Evolutionary conservation across 2,113 vertebrate species (phyloP), one percentile per base, ranked within the genome.

Genomic region (Oncorhynchus clarkii): DNA sequence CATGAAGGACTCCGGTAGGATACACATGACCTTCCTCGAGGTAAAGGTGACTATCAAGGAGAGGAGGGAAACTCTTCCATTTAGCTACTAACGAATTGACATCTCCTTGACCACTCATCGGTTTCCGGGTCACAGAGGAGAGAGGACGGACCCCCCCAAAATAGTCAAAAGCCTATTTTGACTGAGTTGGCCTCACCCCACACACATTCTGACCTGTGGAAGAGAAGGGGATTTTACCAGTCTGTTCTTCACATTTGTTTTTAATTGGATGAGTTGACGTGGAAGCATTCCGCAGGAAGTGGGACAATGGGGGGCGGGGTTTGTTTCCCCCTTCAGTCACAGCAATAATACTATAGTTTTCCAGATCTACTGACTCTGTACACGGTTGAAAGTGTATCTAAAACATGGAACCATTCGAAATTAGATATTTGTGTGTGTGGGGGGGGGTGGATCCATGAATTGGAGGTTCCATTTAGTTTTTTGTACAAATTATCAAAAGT

Each of bases 311-410:
- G 34, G 49, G 11, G 11, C 13, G 13, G 12, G 12, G 49, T 71
- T 77, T 75, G 49, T 71, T 71, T 81, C 80, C 24, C 0, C 57
- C 75, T 77, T 79, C 31, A 73, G 78, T 71, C 72, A 13, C 14
- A 84, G 87, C 87, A 90, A 88, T 90, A 90, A 88, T 84, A 82
- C 54, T 1, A 16, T 24, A 24, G n/a, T n/a, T 24, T 62, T 24
- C 6, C 5, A 62, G 5, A 62, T 16, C 59, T 22, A 60, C 59
- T 5, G 39, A 39, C 39, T 39, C 8, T 3, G 16, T n/a, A 62
- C n/a, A n/a, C 5, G n/a, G 59, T n/a, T 62, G 13, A 16, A 24
- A 62, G 59, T 62, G 49, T 18, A 54, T 54, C n/a, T 24, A 20
- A 62, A 57, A 62, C n/a, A 13, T 62, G 59, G n/a, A 3, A 24